Percentiles rank a stretch among this genome's conserved stretches.
These are phyloP conservation scores for Petrocephalus sullivani DNA, from an alignment of 2,797 vertebrate genomes.

Conservation along the genomic window DNA sequence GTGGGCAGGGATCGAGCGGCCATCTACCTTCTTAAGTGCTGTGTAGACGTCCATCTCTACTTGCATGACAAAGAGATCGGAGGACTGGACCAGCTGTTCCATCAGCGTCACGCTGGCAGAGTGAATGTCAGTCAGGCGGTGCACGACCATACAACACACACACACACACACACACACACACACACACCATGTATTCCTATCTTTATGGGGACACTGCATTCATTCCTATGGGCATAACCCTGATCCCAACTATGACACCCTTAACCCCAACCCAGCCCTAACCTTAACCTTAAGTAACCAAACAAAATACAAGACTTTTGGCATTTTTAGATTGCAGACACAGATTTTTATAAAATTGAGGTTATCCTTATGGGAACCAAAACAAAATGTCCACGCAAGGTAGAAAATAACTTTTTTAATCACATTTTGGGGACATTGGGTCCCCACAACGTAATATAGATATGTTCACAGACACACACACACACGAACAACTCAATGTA, in stretches of 20 bases:
- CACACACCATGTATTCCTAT: background rate
- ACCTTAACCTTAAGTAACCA: too few relatives aligned
- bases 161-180: background rate
- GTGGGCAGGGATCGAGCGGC: background rate
- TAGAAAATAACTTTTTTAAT: background rate
- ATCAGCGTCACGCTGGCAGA: conserved; percentile 77
- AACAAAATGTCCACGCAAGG: background rate
- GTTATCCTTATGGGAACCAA: background rate
- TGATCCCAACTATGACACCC: background rate
- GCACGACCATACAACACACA: background rate
- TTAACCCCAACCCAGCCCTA: too few relatives aligned
- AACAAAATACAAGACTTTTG: too few relatives aligned
- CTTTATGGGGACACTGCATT: too few relatives aligned
- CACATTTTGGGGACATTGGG: background rate
- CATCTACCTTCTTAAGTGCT: conserved; percentile 87
- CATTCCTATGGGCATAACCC: too few relatives aligned
- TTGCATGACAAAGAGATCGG: conserved; percentile 96
- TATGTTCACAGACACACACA: background rate
- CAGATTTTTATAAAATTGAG: too few relatives aligned
- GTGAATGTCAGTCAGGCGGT: background rate
- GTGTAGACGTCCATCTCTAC: conserved; percentile 99
- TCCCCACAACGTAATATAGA: background rate
- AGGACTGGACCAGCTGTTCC: conserved; percentile 86
- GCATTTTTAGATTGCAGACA: too few relatives aligned
- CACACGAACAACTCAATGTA: background rate